phyloP scores from a whole-genome alignment of 1,140 invertebrate genomes.

The Anoplolepis gracilipes region DNA sequence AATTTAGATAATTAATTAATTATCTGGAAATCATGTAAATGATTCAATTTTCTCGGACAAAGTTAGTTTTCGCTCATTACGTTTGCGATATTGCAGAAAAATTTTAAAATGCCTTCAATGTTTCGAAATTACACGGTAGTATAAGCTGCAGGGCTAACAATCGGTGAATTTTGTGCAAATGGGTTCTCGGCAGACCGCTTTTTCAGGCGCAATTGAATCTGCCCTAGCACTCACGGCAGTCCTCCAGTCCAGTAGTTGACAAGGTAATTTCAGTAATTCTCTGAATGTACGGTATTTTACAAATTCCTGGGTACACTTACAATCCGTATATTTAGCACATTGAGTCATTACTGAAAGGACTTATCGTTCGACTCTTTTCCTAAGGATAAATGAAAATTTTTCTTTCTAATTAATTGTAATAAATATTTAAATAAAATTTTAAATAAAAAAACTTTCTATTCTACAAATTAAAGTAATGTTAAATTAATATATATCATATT shows the following conservation, averaged over 20 bases:
- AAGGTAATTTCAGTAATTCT: constrained; percentile 58
- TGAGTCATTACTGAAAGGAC: neutral
- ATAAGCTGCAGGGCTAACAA: constrained; percentile 33
- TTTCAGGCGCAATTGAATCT: constrained; percentile 54
- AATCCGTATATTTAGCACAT: constrained; percentile 23
- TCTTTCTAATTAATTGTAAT: too few species aligned
- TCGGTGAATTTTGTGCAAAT: constrained; percentile 46
- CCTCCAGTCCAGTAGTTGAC: constrained; percentile 40
- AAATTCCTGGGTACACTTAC: constrained; percentile 25
- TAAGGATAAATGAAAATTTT: too few species aligned
- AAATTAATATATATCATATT: neutral
- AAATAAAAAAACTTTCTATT: neutral
- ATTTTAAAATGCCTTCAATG: constrained; percentile 30
- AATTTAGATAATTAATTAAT: too few species aligned
- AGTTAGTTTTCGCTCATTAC: neutral
- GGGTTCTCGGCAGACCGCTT: constrained; percentile 38
- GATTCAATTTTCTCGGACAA: neutral
- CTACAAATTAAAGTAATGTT: neutral
- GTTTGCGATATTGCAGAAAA: neutral
- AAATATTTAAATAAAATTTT: neutral
- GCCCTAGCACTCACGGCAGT: constrained; percentile 35
- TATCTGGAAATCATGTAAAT: neutral
- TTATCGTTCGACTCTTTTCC: neutral
- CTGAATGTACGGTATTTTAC: constrained; percentile 43
- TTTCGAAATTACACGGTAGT: constrained; percentile 44